Conservation (phyloP, 2,888 invertebrate genomes). For the Cheilosia soror region DNA sequence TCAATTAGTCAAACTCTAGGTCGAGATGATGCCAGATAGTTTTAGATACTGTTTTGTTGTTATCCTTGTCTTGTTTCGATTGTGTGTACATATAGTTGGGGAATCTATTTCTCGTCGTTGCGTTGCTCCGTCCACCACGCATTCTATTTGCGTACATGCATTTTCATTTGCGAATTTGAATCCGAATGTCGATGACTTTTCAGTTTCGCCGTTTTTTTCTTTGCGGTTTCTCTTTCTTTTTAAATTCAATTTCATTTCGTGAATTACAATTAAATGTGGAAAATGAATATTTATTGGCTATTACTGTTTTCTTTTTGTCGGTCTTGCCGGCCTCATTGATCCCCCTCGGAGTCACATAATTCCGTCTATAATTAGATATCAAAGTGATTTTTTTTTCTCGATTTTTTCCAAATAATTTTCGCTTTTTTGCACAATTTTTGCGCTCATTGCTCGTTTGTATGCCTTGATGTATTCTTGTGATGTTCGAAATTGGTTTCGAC, state of each 20-base stretch:
- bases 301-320: background rate
- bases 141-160: slow-evolving; percentile 65
- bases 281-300: slow-evolving; percentile 48
- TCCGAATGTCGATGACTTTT: slow-evolving; percentile 70
- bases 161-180: slow-evolving; percentile 57
- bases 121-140: slow-evolving; percentile 60
- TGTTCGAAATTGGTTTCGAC: slow-evolving; percentile 65
- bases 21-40: slow-evolving; percentile 69
- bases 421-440: slow-evolving; percentile 2
- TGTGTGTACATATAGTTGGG: slow-evolving; percentile 21
- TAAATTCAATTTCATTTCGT: slow-evolving; percentile 34
- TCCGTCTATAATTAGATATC: slow-evolving; percentile 61
- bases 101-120: slow-evolving; percentile 54
- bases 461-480: slow-evolving; percentile 56
- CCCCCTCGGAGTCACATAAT: slow-evolving; percentile 23
- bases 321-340: slow-evolving; percentile 4
- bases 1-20: slow-evolving; percentile 75
- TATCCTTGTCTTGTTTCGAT: slow-evolving; percentile 32
- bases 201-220: slow-evolving; percentile 13
- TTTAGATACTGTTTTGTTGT: slow-evolving; percentile 59
- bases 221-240: slow-evolving; percentile 32
- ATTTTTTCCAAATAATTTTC: slow-evolving; percentile 21
- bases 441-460: slow-evolving; percentile 41
- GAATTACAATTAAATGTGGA: slow-evolving; percentile 16
- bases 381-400: slow-evolving; percentile 45